Conservation (phyloP, 2,888 invertebrate genomes). For the Tiliacea aurago region DNA sequence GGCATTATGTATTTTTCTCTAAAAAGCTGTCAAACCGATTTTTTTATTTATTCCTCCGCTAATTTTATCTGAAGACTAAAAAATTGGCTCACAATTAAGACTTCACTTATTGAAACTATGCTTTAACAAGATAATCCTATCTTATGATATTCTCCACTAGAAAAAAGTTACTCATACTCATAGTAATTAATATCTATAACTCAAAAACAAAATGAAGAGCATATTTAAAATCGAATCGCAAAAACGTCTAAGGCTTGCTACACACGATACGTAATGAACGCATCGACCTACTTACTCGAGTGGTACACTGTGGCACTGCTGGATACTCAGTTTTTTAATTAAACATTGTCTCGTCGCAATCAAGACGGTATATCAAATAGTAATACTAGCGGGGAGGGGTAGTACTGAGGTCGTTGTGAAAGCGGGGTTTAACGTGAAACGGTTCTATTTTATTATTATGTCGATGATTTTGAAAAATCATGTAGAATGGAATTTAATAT, state of each 20-base stretch:
- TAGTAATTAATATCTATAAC: too few species aligned
- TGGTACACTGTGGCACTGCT: slow-evolving; percentile 22
- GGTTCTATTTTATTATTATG: too few species aligned
- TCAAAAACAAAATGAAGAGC: background rate
- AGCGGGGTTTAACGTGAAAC: slow-evolving; percentile 35
- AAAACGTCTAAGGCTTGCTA: slow-evolving; percentile 26
- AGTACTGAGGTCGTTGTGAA: slow-evolving; percentile 5
- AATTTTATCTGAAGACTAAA: too few species aligned
- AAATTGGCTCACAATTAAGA: too few species aligned
- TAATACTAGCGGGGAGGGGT: slow-evolving; percentile 45
- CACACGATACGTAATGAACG: slow-evolving; percentile 37
- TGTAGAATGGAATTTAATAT: too few species aligned
- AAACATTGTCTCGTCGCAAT: slow-evolving; percentile 65
- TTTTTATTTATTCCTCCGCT: too few species aligned
- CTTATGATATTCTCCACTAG: background rate
- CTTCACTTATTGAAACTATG: background rate
- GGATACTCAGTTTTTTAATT: slow-evolving; percentile 62
- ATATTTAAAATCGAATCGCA: slow-evolving; percentile 13
- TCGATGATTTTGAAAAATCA: too few species aligned
- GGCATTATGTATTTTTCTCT: background rate
- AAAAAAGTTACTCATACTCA: background rate
- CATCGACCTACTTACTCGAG: slow-evolving; percentile 46
- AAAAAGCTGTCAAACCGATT: background rate
- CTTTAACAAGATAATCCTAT: background rate
- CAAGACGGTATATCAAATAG: slow-evolving; percentile 65